phyloP scores from a whole-genome alignment of 2,888 invertebrate genomes.

The Lamellibrachia satsuma region DNA sequence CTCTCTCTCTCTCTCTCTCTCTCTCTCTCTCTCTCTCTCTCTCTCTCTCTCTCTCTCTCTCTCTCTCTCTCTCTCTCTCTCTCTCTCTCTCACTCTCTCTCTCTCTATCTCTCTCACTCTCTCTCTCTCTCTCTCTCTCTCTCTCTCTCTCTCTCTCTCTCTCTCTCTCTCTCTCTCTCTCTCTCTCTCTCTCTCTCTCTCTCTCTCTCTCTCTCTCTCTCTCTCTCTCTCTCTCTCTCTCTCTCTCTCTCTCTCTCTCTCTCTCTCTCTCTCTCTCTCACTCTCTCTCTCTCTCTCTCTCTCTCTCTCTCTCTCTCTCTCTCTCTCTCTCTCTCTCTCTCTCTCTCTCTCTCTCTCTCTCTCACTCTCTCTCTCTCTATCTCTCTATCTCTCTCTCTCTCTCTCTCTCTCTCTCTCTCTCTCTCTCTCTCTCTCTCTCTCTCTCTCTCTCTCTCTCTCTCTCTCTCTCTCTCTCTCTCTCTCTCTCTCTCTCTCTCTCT shows the following conservation, averaged over 20 bases:
- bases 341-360: background rate
- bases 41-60: background rate
- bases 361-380: background rate
- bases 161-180: background rate
- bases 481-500: constrained; percentile 17
- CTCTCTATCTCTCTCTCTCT: constrained; percentile 18
- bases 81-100: background rate
- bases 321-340: background rate
- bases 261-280: constrained; percentile 19
- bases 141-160: background rate
- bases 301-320: constrained; percentile 8
- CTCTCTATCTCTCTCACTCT: constrained; percentile 8
- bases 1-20: constrained; percentile 21
- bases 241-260: constrained; percentile 21
- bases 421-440: background rate
- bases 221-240: background rate
- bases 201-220: constrained; percentile 21
- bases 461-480: background rate
- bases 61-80: background rate
- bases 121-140: background rate
- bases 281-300: constrained; percentile 21
- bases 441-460: background rate
- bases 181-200: background rate
- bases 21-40: constrained; percentile 7
- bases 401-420: background rate